Base-by-base conservation (phyloP, 2,888 invertebrate species). In the Parochlus steinenii region DNA sequence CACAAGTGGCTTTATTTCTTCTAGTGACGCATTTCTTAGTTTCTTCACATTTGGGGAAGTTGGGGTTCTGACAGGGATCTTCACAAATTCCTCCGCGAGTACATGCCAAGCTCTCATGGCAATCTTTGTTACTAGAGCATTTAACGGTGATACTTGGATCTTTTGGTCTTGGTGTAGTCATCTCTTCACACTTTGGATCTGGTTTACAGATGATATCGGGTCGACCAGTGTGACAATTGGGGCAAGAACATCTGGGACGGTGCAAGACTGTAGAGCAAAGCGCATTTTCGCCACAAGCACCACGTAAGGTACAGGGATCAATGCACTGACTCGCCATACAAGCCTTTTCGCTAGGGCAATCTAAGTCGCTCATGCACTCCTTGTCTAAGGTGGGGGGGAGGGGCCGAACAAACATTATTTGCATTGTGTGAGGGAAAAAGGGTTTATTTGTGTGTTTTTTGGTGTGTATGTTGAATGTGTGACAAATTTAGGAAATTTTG, bases 301-400 rank as follows among this genome's bases (percentile, higher is more conserved):
- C 86, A 49, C 83, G 75, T 53, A 86, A 69, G 53, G 74, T 74
- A 65, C 89, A 90, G 45, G 87, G 89, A 63, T 89, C 85, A 62
- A 80, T 71, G 63, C 89, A 90, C 64, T 81, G 79, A 62, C 78
- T 74, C 65, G 81, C 80, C 63, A 85, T 72, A 67, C 89, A 90
- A 58, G 85, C 80, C 67, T 83, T 81, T 65, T 87, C 85, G 64
- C 77, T 77, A 47, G 83, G 76, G 66, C 89, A 90, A 67, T 86
- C 86, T 67, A 74, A 71, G 70, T 89, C 85, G 63, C 75, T 75
- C 67, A 75, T 75, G 68, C 87, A 87, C 74, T 83, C 81, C 67
- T 74, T 74, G 67, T 77, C 80, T 74, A 66, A n/a, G n/a, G n/a
- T n/a, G n/a, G n/a, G n/a, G n/a, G n/a, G n/a, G n/a, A n/a, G n/a